A percentile compares a stretch with the other conserved stretches of the same genome.
phyloP scores from a whole-genome alignment of 2,113 vertebrate species.

The Boleophthalmus pectinirostris region DNA sequence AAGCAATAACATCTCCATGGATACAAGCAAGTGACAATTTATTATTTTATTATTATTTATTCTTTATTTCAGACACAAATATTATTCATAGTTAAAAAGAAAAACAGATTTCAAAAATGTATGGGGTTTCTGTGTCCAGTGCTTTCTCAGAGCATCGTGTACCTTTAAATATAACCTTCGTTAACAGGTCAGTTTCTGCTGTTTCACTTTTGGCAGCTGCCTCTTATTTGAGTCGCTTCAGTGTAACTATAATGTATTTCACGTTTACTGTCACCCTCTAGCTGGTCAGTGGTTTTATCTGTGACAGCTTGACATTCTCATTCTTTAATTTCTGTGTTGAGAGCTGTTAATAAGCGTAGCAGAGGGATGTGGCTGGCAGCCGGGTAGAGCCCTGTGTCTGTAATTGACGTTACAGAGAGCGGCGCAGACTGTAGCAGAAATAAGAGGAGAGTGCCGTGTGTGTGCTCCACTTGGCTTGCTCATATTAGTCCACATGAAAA shows the following conservation, averaged over 20 bases:
- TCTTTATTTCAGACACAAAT: no score
- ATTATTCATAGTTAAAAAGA: no score
- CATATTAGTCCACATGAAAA: constrained; percentile 42
- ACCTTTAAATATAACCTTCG: neutral
- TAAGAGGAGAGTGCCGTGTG: constrained; percentile 37
- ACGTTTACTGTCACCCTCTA: constrained; percentile 39
- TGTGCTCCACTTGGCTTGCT: constrained; percentile 20
- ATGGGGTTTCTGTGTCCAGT: no score
- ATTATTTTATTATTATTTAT: no score
- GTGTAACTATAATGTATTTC: constrained; percentile 38
- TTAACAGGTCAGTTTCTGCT: neutral
- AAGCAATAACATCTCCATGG: no score
- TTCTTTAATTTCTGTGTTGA: constrained; percentile 38
- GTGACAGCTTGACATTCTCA: constrained; percentile 33
- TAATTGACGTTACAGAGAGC: constrained; percentile 39
- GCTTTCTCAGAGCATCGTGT: no score
- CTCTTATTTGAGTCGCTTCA: constrained; percentile 13
- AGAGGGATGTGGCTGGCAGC: constrained; percentile 26
- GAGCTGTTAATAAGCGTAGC: constrained; percentile 41
- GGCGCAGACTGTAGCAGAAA: constrained; percentile 23
- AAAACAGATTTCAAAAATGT: no score
- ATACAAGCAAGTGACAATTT: no score
- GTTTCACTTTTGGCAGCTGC: constrained; percentile 10
- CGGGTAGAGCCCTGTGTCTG: constrained; percentile 8
- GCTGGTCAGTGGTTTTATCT: constrained; percentile 39